Evolutionary conservation across 2,888 invertebrate species (phyloP), one percentile per base, ranked within the genome.

Genomic region (Hedychridium roseum): DNA sequence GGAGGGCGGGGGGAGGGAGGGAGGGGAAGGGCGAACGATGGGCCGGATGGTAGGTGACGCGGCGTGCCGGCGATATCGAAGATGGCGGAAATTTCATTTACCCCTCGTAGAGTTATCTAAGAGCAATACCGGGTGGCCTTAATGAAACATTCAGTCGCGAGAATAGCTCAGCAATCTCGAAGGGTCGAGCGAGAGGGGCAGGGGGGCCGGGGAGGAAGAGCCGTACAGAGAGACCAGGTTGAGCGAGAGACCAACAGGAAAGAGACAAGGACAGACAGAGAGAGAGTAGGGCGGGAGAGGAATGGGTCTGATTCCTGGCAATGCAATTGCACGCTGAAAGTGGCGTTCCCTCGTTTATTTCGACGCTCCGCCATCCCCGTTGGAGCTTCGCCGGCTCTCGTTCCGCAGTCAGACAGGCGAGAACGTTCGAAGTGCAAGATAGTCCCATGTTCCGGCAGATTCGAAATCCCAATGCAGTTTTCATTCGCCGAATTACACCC

Each of bases 131-230:
- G 76, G 78, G 76, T 78, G 75, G 76, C 74, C 73, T 78, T 78
- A 78, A 78, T 78, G 78, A 78, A 78, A 77, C 78, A 78, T 78
- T 78, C 78, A 78, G 75, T 77, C 74, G 76, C 69, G 76, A 78
- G 77, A 78, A 78, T 77, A 78, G 78, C 75, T 76, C 75, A 77
- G 78, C 76, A 77, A 78, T 78, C 76, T 77, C 74, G 77, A 74
- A 76, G 74, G 76, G 73, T 71, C 70, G 69, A 59, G 59, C 52
- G 54, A 43, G 54, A 51, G 44, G 53, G 37, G 44, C 14, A 39
- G 36, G 42, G 12, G 46, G 30, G 41, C 16, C 42, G 43, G 43
- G 50, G 43, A 35, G 38, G 41, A 35, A 45, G 54, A 47, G 51
- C 21, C 27, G 47, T 54, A 49, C 39, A 42, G 44, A 50, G 53